A percentile compares a stretch with the other conserved stretches of the same genome.
Evolutionary conservation across 2,888 invertebrate genomes (phyloP).

Genomic region (Melitaea athalia): DNA sequence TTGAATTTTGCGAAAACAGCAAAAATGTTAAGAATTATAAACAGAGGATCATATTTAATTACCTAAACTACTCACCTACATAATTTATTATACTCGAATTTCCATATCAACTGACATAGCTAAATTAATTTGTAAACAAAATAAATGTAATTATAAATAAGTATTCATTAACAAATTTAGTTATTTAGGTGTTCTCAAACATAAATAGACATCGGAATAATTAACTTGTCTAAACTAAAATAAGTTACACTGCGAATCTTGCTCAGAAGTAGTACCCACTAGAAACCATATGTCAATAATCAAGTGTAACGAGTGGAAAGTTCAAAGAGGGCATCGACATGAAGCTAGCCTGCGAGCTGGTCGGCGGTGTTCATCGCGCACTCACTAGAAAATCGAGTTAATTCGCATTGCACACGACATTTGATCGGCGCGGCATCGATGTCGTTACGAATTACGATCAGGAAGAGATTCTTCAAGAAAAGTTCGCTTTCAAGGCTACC

Average conservation of each 20-base stretch:
- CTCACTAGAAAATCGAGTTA: conserved; percentile 66
- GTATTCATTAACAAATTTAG: too few species aligned
- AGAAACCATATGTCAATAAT: conserved; percentile 67
- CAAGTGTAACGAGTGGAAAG: conserved; percentile 77
- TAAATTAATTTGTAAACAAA: not conserved
- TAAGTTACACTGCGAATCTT: conserved; percentile 54
- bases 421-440: conserved; percentile 50
- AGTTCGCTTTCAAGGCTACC: not conserved
- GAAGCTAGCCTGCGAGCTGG: conserved; percentile 45
- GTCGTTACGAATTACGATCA: conserved; percentile 24
- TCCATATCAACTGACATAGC: not conserved
- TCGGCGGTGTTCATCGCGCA: conserved; percentile 60
- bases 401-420: conserved; percentile 57
- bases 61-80: conserved; percentile 11
- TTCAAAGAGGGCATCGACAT: conserved; percentile 71
- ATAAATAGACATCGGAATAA: too few species aligned
- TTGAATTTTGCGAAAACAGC: not conserved
- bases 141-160: not conserved
- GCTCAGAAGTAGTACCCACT: conserved; percentile 42
- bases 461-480: conserved; percentile 29
- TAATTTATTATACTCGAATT: not conserved
- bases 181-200: too few species aligned
- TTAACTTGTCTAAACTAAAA: too few species aligned
- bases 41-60: not conserved
- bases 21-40: not conserved